Base-by-base conservation (phyloP, 2,113 vertebrate genomes). In the Dicaeum eximium region DNA sequence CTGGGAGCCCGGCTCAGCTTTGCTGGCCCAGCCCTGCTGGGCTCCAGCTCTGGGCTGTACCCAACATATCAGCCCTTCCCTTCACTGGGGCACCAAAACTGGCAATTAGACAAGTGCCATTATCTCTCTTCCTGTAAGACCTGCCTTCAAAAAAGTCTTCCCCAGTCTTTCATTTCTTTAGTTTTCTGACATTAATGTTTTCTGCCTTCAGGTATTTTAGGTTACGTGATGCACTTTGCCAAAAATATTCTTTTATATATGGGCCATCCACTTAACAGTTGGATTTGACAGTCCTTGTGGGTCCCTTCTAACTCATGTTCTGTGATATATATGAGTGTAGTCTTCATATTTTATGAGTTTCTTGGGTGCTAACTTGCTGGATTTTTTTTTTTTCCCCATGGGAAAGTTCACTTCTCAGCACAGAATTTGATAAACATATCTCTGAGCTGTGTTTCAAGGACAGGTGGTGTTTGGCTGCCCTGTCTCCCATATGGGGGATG, bases 41-140 rank as follows among this genome's bases (percentile, higher is more conserved):
- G 72, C 66, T 19, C 12, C 73, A 8, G 56, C 64, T 9, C 33
- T 2, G 22, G 40, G 24, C 38, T 51, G 44, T 21, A 64, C 37
- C 37, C 54, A 8, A 6, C 27, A 10, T 2, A 0, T 6, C 70
- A n/a, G 74, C 18, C 12, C 21, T 14, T 11, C 33, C 42, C 38
- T 45, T 5, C 12, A 2, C 28, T 5, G 6, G 38, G 35, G 58
- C 13, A 10, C 44, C 4, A 40, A 67, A 71, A 70, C 25, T 5
- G 24, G 19, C 45, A 47, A 28, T 11, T 18, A 25, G 7, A 28
- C 10, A 64, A 51, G 18, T 13, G 28, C 18, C 24, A 28, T 20
- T 16, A 10, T 7, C 22, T 37, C n/a, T 21, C 35, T 79, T 42
- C 50, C 67, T 25, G 3, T 25, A 66, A 74, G 21, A 58, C 7